These are phyloP conservation scores for Nautilus pompilius DNA, from an alignment of 1,140 invertebrate species.

Conservation along the genomic window DNA sequence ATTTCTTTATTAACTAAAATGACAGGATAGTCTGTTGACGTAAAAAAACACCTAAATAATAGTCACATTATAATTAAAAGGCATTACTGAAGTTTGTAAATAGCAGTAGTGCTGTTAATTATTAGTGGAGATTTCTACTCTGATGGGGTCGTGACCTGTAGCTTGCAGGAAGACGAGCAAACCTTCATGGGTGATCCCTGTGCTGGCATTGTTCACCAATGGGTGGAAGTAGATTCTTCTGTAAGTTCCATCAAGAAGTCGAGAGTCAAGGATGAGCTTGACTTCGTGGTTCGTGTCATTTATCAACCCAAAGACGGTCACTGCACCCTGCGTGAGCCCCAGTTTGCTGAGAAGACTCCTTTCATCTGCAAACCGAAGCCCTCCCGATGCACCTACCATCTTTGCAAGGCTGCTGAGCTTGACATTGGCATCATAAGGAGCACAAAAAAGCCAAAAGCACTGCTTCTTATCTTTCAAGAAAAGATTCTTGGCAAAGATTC, in stretches of 20 bases:
- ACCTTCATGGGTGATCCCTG: constrained; percentile 33
- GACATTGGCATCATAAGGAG: constrained; percentile 46
- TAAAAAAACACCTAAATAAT: no score
- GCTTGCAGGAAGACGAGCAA: constrained; percentile 42
- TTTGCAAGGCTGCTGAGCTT: constrained; percentile 51
- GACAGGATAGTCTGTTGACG: no score
- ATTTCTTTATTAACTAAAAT: no score
- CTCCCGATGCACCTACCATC: constrained; percentile 40
- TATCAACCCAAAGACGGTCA: constrained; percentile 51
- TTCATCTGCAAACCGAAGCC: constrained; percentile 52
- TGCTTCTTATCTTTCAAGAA: constrained; percentile 57
- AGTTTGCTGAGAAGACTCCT: constrained; percentile 41
- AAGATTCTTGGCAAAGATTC: constrained; percentile 53
- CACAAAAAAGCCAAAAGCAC: constrained; percentile 49
- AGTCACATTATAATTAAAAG: no score
- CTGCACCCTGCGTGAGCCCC: constrained; percentile 50
- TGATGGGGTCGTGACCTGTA: constrained; percentile 34
- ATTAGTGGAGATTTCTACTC: constrained; percentile 25
- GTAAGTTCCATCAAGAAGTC: constrained; percentile 30
- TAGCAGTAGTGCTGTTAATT: no score
- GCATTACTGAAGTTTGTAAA: no score
- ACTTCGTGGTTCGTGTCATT: constrained; percentile 52
- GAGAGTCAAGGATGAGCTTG: constrained; percentile 42
- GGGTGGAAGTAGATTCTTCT: constrained; percentile 50
- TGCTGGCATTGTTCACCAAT: constrained; percentile 48